Percentiles rank a stretch among this genome's conserved stretches.
phyloP scores from a whole-genome alignment of 92 coral and sea anemone genomes.

The Plumapathes pennacea region DNA sequence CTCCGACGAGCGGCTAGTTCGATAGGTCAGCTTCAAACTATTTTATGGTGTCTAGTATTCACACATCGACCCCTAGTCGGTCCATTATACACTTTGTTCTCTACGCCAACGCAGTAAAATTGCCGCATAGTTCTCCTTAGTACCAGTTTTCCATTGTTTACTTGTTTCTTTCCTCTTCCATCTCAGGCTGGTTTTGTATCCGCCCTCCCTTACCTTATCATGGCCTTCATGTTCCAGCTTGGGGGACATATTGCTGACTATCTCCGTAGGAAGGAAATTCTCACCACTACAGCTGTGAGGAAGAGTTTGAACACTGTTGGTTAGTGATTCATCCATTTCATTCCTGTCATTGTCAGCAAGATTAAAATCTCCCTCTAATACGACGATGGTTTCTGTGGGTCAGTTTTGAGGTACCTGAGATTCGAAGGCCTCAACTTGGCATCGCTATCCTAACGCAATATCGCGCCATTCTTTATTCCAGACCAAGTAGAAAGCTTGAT shows the following conservation, averaged over 20 bases:
- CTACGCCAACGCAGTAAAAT: no score
- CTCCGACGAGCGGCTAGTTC: no score
- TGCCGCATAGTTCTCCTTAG: neutral
- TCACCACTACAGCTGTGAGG: conserved; percentile 31
- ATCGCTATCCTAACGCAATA: neutral
- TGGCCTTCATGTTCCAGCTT: conserved; percentile 1
- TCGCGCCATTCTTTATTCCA: no score
- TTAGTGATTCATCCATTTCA: neutral
- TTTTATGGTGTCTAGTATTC: no score
- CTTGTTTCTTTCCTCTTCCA: neutral
- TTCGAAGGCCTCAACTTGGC: no score
- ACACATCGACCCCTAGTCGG: neutral
- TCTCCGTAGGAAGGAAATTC: conserved; percentile 6
- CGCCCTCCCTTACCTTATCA: conserved; percentile 22
- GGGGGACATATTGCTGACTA: conserved; percentile 34
- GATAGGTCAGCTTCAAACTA: no score
- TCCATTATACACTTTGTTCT: no score
- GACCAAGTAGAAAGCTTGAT: no score
- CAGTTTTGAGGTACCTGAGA: no score
- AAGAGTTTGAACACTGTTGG: conserved; percentile 28
- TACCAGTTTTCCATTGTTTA: neutral
- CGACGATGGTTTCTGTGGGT: no score
- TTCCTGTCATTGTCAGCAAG: neutral
- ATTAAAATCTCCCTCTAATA: no score
- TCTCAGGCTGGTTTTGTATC: conserved; percentile 33